A percentile compares a stretch with the other conserved stretches of the same genome.
Conservation (phyloP, 2,113 vertebrate genomes). For the Ursus arctos region DNA sequence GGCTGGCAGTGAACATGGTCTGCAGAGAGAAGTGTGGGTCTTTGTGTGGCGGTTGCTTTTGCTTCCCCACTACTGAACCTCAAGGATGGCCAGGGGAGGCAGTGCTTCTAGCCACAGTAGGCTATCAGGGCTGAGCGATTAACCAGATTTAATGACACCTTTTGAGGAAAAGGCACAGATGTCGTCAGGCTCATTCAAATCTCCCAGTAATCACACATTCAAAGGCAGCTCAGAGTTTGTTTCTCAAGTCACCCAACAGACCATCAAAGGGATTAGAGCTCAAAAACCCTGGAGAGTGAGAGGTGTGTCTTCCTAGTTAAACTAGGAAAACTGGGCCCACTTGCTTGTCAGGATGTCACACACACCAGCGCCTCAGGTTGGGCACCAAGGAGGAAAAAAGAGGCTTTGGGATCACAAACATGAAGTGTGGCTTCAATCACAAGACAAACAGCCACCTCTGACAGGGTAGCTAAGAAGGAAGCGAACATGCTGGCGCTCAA, state of each 20-base stretch:
- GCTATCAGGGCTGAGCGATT: too few relatives aligned
- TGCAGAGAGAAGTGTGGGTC: neutral
- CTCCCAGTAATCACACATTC: neutral
- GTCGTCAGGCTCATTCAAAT: neutral
- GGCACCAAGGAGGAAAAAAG: neutral
- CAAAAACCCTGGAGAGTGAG: neutral
- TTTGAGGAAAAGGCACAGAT: neutral
- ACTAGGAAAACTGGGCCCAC: neutral
- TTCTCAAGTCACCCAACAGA: neutral
- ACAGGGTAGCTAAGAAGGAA: neutral
- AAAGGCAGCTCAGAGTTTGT: neutral
- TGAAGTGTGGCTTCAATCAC: neutral
- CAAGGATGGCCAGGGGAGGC: neutral
- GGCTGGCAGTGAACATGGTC: neutral
- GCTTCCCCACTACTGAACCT: too few relatives aligned
- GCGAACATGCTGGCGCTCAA: accelerated
- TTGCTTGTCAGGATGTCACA: neutral
- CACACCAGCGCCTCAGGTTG: neutral
- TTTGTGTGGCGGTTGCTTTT: neutral
- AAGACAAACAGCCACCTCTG: neutral
- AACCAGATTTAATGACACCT: neutral
- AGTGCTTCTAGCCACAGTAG: neutral
- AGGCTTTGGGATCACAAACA: neutral
- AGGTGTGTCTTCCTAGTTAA: neutral
- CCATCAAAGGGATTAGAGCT: neutral